Percentiles rank a stretch among this genome's conserved stretches.
Evolutionary conservation across 1,140 invertebrate species (phyloP).

Genomic region (Neodiprion fabricii): DNA sequence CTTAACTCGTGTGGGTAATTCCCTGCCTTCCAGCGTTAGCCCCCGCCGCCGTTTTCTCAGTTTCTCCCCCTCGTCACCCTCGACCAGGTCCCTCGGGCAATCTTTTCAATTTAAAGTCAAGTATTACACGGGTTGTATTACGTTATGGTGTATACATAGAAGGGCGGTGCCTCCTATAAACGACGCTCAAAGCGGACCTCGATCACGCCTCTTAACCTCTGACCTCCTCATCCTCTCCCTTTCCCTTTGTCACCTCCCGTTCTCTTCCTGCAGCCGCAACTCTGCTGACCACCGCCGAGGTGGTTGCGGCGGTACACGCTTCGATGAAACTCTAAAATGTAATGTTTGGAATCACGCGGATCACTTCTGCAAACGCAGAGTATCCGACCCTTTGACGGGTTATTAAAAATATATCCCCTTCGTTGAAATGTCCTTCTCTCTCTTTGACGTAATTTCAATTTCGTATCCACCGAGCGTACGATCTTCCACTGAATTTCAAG

Average conservation of each 20-base stretch:
- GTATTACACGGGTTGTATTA: conserved; percentile 5
- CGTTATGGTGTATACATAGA: background rate
- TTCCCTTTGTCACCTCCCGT: background rate
- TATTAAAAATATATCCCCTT: no score
- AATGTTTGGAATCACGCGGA: no score
- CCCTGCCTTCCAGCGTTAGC: no score
- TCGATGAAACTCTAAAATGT: no score
- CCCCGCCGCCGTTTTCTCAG: no score
- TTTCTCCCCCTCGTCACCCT: no score
- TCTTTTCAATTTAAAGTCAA: conserved; percentile 8
- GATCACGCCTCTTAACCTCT: conserved; percentile 5
- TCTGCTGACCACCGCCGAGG: no score
- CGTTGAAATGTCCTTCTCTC: conserved; percentile 9
- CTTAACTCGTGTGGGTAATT: no score
- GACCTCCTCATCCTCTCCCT: background rate
- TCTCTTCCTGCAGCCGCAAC: background rate
- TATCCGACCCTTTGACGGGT: no score
- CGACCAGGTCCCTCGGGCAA: background rate
- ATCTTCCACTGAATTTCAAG: no score
- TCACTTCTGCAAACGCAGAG: no score
- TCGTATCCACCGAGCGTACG: background rate
- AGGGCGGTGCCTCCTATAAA: background rate
- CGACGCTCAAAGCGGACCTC: conserved; percentile 3
- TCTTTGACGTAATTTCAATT: background rate
- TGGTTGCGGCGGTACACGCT: no score